Base-by-base conservation (phyloP, 1,140 invertebrate genomes). In the Magallana ariakensis region DNA sequence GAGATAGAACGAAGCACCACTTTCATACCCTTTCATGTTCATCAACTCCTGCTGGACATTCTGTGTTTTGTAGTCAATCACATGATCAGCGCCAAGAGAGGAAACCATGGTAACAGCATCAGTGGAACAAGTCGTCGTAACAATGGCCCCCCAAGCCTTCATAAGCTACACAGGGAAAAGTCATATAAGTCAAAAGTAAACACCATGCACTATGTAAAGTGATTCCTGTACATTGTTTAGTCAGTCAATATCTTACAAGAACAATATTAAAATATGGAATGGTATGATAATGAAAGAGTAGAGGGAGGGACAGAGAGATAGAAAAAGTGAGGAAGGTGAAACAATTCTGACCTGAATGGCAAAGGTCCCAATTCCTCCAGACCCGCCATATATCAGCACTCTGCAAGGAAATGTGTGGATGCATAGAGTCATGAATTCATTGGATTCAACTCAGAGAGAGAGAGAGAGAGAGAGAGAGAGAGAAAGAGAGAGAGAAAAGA, bases 351-450 rank as follows among this genome's bases (percentile, higher is more conserved):
- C 92, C 95, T 98, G 98, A 89, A 98, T 96, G 54, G 97, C 97
- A 89, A 97, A 93, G 8, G 96, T 97, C 54, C 98, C 98, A 7
- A 99, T 97, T 26, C 98, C 98, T 13, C 98, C 98, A 82, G 98
- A 97, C 13, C 97, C 98, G 70, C 98, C 98, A 80, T 98, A 94
- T 15, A 99, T 96, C 19, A 99, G 95, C 19, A 98, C 96, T 90
- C 96, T 96, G 94, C 87, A 93, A 94, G 55, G 92, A 19, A 82
- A 82, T 10, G 54, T 10, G 54, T 22, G 22, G 33, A 22, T 19
- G 60, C 15, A 60, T 85, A 58, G 11, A 84, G 75, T 84, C 62
- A 53, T 16, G 66, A 15, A 57, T 11, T 80, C 58, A 89, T 10
- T 46, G 5, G 5, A 46, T 46, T 46, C 33, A 46, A 46, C 33